These are phyloP conservation scores for Norana najaformis DNA, from an alignment of 2,888 invertebrate genomes.

Conservation along the genomic window DNA sequence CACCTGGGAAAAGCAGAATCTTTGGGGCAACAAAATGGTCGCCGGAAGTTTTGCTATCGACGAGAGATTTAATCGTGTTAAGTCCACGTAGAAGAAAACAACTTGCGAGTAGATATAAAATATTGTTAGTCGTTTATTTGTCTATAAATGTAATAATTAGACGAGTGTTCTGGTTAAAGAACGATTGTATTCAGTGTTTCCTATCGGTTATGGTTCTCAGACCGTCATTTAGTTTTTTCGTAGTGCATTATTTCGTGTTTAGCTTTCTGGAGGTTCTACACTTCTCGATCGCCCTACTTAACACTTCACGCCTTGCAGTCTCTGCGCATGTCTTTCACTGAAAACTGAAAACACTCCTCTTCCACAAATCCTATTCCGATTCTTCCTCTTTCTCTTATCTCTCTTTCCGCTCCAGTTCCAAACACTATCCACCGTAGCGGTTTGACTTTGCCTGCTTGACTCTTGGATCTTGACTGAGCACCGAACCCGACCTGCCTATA, in stretches of 20 bases:
- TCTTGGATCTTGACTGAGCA: too few relatives aligned
- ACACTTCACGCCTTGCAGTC: too few relatives aligned
- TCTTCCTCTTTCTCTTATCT: too few relatives aligned
- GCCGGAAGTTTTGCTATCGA: slow-evolving; percentile 5
- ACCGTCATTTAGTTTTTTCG: background rate
- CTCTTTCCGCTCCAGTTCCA: too few relatives aligned
- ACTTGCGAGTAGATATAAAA: background rate
- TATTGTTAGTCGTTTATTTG: background rate
- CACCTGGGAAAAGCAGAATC: slow-evolving; percentile 7
- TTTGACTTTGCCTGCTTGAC: too few relatives aligned
- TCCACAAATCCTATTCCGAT: too few relatives aligned
- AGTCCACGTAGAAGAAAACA: slow-evolving; percentile 6
- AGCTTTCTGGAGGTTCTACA: too few relatives aligned
- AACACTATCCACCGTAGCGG: too few relatives aligned
- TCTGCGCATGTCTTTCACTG: too few relatives aligned
- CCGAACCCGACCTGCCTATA: too few relatives aligned
- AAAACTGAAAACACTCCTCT: too few relatives aligned
- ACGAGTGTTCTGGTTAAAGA: background rate
- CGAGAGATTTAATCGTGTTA: background rate
- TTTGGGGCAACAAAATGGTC: background rate
- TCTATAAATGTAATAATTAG: background rate
- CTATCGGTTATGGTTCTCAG: background rate
- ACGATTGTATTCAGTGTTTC: background rate
- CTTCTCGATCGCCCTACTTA: too few relatives aligned
- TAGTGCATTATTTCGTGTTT: background rate